A percentile compares a stretch with the other conserved stretches of the same genome.
These are phyloP conservation scores for Branchinecta lynchi DNA, from an alignment of 1,140 invertebrate genomes.

Conservation along the genomic window DNA sequence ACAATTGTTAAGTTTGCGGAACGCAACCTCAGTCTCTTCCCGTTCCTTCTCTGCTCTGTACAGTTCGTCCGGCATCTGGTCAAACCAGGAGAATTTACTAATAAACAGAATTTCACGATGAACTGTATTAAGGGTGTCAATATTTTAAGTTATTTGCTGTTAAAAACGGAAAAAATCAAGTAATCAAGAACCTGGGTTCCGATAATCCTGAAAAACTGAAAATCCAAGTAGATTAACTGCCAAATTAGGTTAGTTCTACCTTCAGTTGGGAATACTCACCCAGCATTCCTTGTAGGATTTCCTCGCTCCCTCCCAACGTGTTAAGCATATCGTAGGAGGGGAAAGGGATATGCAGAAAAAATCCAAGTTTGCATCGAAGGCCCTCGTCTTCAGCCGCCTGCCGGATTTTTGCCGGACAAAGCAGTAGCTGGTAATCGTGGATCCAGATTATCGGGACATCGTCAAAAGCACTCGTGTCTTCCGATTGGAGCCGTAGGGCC, in stretches of 20 bases:
- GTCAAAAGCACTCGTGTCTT: constrained; percentile 25
- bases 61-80: too few species aligned
- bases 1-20: too few species aligned
- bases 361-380: constrained; percentile 31
- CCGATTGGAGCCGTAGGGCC: constrained; percentile 27
- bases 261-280: constrained; percentile 22
- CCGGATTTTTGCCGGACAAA: constrained; percentile 31
- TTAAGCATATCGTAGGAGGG: constrained; percentile 34
- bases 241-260: neutral
- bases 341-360: constrained; percentile 36
- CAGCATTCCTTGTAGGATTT: constrained; percentile 33
- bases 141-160: too few species aligned
- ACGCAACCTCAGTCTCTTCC: too few species aligned
- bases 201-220: too few species aligned
- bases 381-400: constrained; percentile 30
- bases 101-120: too few species aligned
- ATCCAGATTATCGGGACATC: constrained; percentile 34
- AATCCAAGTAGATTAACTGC: too few species aligned
- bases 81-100: too few species aligned
- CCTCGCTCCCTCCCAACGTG: constrained; percentile 34
- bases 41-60: too few species aligned
- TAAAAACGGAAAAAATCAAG: too few species aligned
- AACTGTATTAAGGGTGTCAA: too few species aligned
- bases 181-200: too few species aligned
- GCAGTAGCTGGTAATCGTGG: constrained; percentile 36